Base-by-base conservation (phyloP, 2,888 invertebrate genomes). In the Amitus sp. region DNA sequence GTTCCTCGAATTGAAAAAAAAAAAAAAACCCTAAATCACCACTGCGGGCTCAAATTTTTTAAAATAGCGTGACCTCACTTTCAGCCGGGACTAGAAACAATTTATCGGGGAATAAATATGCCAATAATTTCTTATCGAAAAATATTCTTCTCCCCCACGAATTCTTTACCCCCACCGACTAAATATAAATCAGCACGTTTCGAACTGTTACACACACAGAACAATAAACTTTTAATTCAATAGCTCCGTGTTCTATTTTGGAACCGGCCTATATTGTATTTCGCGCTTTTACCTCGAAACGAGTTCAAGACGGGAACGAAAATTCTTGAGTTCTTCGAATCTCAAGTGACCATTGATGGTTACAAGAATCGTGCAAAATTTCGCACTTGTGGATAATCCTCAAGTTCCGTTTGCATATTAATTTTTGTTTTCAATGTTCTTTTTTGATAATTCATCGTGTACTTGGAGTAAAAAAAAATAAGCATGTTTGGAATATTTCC, bases 211-310 rank as follows among this genome's bases (percentile, higher is more conserved):
- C n/a, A 33, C n/a, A 10, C n/a, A 10, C n/a, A n/a, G n/a, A 33
- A 12, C 33, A 33, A 33, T 33, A 33, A 33, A 33, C n/a, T 33
- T 33, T 33, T 33, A 33, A 10, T 33, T 33, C 33, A 33, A n/a
- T 3, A 9, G 3, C 23, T 12, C n/a, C 10, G 33, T n/a, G 33
- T 33, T 33, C 12, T 27, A 27, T 27, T 27, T 27, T 5, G 6
- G 28, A 27, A 27, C n/a, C n/a, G n/a, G n/a, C n/a, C n/a, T n/a
- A n/a, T n/a, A n/a, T n/a, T n/a, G n/a, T n/a, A n/a, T n/a, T n/a
- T n/a, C n/a, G n/a, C n/a, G n/a, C n/a, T n/a, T n/a, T n/a, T n/a
- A n/a, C n/a, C n/a, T n/a, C n/a, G n/a, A n/a, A n/a, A n/a, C n/a
- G n/a, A n/a, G n/a, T n/a, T n/a, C n/a, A n/a, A n/a, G n/a, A n/a